Evolutionary conservation across 2,797 vertebrate genomes (phyloP).

Genomic region (Novumbra hubbsi): DNA sequence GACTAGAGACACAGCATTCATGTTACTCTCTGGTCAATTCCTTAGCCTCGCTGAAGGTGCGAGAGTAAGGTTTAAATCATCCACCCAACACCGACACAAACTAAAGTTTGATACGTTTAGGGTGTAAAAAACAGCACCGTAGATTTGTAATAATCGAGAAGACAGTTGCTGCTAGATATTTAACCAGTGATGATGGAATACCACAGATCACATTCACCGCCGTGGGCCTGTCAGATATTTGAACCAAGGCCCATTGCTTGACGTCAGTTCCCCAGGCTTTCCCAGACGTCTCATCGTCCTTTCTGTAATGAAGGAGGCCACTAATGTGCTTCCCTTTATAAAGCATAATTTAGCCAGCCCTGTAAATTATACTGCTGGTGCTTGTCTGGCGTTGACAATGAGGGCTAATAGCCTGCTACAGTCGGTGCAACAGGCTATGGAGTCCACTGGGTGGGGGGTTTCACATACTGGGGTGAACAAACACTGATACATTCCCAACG

Average conservation of each 20-base stretch:
- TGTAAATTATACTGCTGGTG: constrained; percentile 66
- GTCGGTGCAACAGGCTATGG: constrained; percentile 47
- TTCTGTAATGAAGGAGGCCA: constrained; percentile 39
- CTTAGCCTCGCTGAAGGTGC: neutral
- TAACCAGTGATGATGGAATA: constrained; percentile 47
- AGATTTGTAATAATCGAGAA: neutral
- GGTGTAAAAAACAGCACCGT: neutral
- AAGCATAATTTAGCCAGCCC: constrained; percentile 57
- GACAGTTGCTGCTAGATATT: constrained; percentile 23
- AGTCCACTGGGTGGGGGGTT: constrained; percentile 26
- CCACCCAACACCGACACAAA: neutral
- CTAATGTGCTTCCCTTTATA: constrained; percentile 63
- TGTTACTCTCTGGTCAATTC: neutral
- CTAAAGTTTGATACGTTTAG: neutral
- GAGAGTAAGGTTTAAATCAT: neutral
- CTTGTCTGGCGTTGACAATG: constrained; percentile 31
- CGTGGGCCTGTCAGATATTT: constrained; percentile 45
- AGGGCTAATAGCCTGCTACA: neutral
- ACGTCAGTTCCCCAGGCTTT: constrained; percentile 15
- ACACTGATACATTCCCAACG: constrained; percentile 55
- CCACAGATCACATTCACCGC: constrained; percentile 25
- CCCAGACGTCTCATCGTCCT: constrained; percentile 44
- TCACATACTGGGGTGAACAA: constrained; percentile 19
- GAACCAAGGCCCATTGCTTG: constrained; percentile 44
- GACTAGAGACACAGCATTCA: neutral